Evolutionary conservation across 1,140 invertebrate genomes (phyloP).

Genomic region (Mercenaria mercenaria): DNA sequence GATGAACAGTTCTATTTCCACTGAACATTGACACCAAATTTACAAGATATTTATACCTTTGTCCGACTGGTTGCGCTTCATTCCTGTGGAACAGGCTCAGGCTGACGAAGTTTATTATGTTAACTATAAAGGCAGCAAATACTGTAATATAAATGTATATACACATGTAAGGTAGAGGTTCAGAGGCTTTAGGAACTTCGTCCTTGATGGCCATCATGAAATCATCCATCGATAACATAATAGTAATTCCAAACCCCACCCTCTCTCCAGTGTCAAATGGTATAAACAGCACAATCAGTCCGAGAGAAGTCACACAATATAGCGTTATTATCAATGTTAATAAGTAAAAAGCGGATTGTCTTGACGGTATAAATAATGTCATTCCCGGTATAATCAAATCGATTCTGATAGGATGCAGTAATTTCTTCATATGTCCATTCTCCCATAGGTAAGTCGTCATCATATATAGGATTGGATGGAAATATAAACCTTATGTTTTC

Average conservation of each 20-base stretch:
- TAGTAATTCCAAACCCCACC: slow-evolving; percentile 76
- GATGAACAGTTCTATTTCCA: neutral
- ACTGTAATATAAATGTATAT: slow-evolving; percentile 40
- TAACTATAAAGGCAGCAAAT: neutral
- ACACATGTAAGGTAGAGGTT: slow-evolving; percentile 48
- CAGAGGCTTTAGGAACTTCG: slow-evolving; percentile 75
- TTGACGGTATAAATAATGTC: slow-evolving; percentile 37
- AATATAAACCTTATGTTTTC: neutral
- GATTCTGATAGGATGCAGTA: slow-evolving; percentile 11
- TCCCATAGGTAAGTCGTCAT: neutral
- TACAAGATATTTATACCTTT: neutral
- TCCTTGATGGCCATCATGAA: slow-evolving; percentile 76
- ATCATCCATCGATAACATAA: slow-evolving; percentile 78
- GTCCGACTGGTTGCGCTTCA: neutral
- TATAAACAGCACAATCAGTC: slow-evolving; percentile 77
- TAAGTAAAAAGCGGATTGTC: slow-evolving; percentile 53
- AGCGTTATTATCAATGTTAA: slow-evolving; percentile 76
- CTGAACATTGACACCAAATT: neutral
- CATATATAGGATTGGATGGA: neutral
- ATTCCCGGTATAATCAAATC: neutral
- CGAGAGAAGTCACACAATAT: slow-evolving; percentile 75
- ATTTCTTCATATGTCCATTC: neutral
- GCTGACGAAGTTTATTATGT: neutral
- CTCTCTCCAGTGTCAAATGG: slow-evolving; percentile 80
- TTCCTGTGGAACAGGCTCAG: neutral